Evolutionary conservation across 2,888 invertebrate genomes (phyloP).

Genomic region (Cheilosia variabilis): DNA sequence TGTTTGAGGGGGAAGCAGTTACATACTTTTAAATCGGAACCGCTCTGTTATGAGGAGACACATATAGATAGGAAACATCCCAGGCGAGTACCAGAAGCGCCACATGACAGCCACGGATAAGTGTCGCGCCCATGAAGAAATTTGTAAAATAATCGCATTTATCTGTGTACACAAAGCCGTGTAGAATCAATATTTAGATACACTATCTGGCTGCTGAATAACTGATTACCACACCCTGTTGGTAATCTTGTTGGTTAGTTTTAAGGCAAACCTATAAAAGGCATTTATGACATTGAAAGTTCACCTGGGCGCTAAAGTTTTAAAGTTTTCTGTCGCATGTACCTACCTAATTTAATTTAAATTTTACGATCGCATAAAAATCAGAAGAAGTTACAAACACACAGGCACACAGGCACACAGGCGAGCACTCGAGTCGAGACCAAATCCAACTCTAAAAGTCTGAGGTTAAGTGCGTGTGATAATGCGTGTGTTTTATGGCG

Average conservation of each 20-base stretch:
- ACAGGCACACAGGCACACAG: slow-evolving; percentile 1
- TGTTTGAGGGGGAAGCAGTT: too few relatives aligned
- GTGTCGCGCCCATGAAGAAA: too few relatives aligned
- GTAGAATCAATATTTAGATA: slow-evolving; percentile 17
- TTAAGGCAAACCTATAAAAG: neutral
- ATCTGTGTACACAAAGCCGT: neutral
- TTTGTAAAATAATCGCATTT: neutral
- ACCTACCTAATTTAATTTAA: slow-evolving; percentile 2
- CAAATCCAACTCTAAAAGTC: slow-evolving; percentile 19
- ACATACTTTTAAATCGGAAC: too few relatives aligned
- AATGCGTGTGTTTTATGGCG: slow-evolving; percentile 37
- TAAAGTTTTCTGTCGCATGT: neutral
- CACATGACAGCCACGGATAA: too few relatives aligned
- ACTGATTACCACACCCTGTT: slow-evolving; percentile 10
- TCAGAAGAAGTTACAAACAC: slow-evolving; percentile 1
- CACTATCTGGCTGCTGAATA: slow-evolving; percentile 13
- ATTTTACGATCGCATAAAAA: slow-evolving; percentile 42
- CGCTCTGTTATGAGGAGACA: too few relatives aligned
- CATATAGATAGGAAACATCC: too few relatives aligned
- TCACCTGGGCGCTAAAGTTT: slow-evolving; percentile 2
- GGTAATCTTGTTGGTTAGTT: neutral
- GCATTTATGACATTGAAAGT: neutral
- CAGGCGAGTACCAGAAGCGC: too few relatives aligned
- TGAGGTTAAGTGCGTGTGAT: slow-evolving; percentile 53
- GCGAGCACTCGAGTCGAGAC: slow-evolving; percentile 6